A percentile compares a stretch with the other conserved stretches of the same genome.
phyloP scores from a whole-genome alignment of 2,888 invertebrate species.

The Andrena haemorrhoa region DNA sequence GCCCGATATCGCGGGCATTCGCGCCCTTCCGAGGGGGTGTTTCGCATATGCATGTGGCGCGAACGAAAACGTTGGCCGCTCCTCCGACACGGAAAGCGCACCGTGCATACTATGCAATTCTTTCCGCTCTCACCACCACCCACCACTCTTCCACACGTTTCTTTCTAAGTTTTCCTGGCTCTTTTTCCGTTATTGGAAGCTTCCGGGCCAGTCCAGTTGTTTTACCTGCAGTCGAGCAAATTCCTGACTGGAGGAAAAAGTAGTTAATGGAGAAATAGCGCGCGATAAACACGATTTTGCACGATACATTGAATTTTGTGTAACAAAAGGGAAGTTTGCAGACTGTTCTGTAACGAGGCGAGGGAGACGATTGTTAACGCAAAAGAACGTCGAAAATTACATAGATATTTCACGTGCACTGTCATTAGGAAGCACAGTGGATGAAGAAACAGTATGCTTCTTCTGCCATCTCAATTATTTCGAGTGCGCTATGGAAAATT shows the following conservation, averaged over 20 bases:
- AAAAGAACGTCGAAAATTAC: background rate
- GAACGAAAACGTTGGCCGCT: slow-evolving; percentile 7
- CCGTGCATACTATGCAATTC: background rate
- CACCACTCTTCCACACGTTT: background rate
- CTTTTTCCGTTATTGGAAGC: slow-evolving; percentile 7
- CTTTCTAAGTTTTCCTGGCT: background rate
- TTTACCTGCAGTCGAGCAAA: background rate
- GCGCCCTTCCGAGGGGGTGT: background rate
- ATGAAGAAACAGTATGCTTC: background rate
- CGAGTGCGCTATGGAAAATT: background rate
- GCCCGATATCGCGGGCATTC: slow-evolving; percentile 6
- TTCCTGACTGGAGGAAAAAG: background rate
- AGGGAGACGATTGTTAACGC: background rate
- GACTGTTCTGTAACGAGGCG: background rate
- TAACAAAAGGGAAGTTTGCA: background rate
- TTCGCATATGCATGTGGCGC: slow-evolving; percentile 23
- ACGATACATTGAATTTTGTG: too few relatives aligned
- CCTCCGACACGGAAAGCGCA: background rate
- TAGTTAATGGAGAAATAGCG: background rate
- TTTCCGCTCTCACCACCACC: background rate
- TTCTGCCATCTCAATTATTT: slow-evolving; percentile 2
- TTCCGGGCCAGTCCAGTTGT: background rate
- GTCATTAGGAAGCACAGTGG: too few relatives aligned
- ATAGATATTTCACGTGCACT: too few relatives aligned
- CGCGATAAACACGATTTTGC: background rate